Base-by-base conservation (phyloP, 2,888 invertebrate species). In the Caenorhabditis plicata region DNA sequence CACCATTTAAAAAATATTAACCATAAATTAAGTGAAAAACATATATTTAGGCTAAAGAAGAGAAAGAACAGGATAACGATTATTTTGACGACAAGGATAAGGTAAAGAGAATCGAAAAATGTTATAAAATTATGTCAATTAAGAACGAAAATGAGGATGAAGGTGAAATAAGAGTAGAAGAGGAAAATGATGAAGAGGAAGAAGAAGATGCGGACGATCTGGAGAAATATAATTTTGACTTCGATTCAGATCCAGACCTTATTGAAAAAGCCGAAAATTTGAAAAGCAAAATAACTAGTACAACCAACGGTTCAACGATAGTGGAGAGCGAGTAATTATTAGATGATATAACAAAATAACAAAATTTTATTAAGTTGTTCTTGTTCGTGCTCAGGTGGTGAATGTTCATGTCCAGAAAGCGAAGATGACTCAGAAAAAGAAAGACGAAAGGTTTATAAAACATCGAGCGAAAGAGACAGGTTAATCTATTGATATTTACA, bases 381-480 rank as follows among this genome's bases (percentile, higher is more conserved):
- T 2, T 79, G 79, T 46, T 78, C 78, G 1, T 79, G 78, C 44
- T 73, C 73, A 25, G 79, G 78, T 13, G 79, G 77, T 7, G 77
- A 77, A 43, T 79, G 79, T 43, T 77, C 77, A 0, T 79, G 79
- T 33, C 65, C 62, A 7, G 76, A 75, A 35, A 66, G 67, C 39
- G 76, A 77, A 20, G 74, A 60, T 9, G 57, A 61, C 20, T 48
- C 45, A 19, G 54, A 63, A 20, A 55, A 66, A 19, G 60, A 68
- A 15, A 46, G 58, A 19, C 33, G 42, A 33, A 60, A 58, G 39
- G 60, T 58, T 11, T 56, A 50, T 29, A 65, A 65, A 32, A 48
- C 61, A 20, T 36, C 52, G 8, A 29, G 50, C 20, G 62, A 66
- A 39, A 33, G 61, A 13, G 69, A 62, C 40, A 44, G 55, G 41